Conservation (phyloP, 2,797 vertebrate species). For the Oryzias sinensis region DNA sequence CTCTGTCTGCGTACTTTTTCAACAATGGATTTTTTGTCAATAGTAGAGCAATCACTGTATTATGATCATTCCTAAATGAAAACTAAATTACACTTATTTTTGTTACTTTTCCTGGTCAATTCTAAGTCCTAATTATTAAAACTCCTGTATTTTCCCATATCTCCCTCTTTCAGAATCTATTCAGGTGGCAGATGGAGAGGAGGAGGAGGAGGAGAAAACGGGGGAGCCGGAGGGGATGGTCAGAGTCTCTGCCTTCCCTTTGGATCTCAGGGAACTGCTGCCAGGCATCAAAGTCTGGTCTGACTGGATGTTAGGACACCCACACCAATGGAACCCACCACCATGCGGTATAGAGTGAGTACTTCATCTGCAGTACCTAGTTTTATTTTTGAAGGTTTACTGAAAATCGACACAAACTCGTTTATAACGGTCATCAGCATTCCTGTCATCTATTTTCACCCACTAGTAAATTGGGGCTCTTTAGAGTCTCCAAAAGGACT, state of each 20-base stretch:
- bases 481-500: too few species aligned
- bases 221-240: slow-evolving; percentile 82
- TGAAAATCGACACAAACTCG: background rate
- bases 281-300: slow-evolving; percentile 98
- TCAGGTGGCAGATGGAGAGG: slow-evolving; percentile 57
- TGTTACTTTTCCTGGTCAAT: background rate
- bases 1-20: too few species aligned
- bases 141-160: background rate
- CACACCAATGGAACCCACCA: slow-evolving; percentile 96
- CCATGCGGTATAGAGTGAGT: slow-evolving; percentile 82
- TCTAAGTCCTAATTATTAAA: background rate
- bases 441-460: too few species aligned
- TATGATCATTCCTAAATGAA: too few species aligned
- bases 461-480: too few species aligned
- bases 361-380: background rate
- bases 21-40: too few species aligned
- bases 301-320: slow-evolving; percentile 98
- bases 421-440: too few species aligned
- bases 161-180: slow-evolving; percentile 69
- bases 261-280: slow-evolving; percentile 90
- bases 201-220: slow-evolving; percentile 57
- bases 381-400: background rate
- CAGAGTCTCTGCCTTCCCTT: slow-evolving; percentile 87
- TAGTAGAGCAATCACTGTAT: too few species aligned
- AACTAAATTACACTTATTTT: background rate